These are phyloP conservation scores for Micronycteris hirsuta DNA, from an alignment of 2,113 vertebrate genomes.

Conservation along the genomic window DNA sequence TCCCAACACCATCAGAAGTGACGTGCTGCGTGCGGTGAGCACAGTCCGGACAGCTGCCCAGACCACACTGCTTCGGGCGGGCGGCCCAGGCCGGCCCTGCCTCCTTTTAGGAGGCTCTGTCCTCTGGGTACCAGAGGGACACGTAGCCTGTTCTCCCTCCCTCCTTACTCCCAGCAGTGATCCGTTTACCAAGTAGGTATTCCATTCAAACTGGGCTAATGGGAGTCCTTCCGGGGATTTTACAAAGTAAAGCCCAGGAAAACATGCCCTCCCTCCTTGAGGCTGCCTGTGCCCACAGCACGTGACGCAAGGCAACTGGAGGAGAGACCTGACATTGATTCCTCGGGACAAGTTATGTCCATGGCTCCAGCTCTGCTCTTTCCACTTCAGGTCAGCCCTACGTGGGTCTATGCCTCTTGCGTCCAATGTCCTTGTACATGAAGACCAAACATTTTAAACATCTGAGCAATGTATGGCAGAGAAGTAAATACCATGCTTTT, in stretches of 20 bases:
- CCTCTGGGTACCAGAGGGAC: not conserved
- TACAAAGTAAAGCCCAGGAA: not conserved
- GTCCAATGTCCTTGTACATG: not conserved
- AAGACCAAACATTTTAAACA: not conserved
- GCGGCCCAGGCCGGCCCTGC: too few relatives aligned
- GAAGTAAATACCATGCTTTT: not conserved
- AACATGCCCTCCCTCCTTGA: not conserved
- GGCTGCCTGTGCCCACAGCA: not conserved
- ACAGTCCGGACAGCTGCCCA: not conserved
- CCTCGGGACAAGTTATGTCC: not conserved
- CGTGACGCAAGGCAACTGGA: not conserved
- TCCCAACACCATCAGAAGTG: not conserved
- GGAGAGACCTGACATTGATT: not conserved
- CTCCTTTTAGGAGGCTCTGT: not conserved
- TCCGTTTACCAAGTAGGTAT: not conserved
- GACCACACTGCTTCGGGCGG: not conserved
- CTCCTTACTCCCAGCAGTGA: not conserved
- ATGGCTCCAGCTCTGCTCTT: not conserved
- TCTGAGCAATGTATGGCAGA: not conserved
- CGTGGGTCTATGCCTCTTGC: not conserved
- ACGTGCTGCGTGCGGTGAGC: accelerated
- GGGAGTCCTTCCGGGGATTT: not conserved
- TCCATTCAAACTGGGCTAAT: not conserved
- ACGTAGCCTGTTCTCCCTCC: not conserved
- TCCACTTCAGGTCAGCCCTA: not conserved